Evolutionary conservation across 2,113 vertebrate genomes (phyloP), one percentile per base, ranked within the genome.

Genomic region (Ammodytes marinus): DNA sequence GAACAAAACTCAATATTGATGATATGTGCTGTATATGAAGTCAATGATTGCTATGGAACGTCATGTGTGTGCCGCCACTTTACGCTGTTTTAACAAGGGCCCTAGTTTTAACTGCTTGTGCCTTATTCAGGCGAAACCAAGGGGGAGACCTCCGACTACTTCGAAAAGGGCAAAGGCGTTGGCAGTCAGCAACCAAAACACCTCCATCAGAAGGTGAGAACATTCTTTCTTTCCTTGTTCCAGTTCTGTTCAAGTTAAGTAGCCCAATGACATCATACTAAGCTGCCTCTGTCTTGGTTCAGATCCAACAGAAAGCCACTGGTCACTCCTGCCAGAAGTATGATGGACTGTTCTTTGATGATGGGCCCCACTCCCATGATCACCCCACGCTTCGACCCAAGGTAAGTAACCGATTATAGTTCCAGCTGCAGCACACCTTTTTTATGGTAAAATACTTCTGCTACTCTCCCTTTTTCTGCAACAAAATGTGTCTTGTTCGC

Each of bases 381-480:
- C 71, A 96, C 95, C 0, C 95, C 95, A 1, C 92, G 94, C 66
- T 95, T 95, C 5, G 95, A 96, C 89, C 90, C 95, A 3, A 94
- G 95, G 95, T 95, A 27, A 86, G 17, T n/a, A 13, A 12, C 3
- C 1, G 27, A 2, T 46, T 8, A 6, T 0, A 13, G 11, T 19
- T 49, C 8, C 2, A 15, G 49, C 7, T n/a, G 11, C 37, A 40
- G 3, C 2, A 7, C 14, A 12, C 0, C 5, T 15, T 11, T 45
- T 35, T 8, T 17, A 2, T 27, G 4, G 49, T 49, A 40, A 49
- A 61, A 8, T 39, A 8, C 10, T 2, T 2, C 5, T 17, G 6
- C 37, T 37, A 7, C 17, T 60, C 35, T 40, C 8, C 11, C 8
- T 43, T 4, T 52, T 52, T 52, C 39, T 14, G 19, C 39, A n/a